Percentiles rank a stretch among this genome's conserved stretches.
phyloP scores from a whole-genome alignment of 2,113 vertebrate species.

The Epinephelus moara region DNA sequence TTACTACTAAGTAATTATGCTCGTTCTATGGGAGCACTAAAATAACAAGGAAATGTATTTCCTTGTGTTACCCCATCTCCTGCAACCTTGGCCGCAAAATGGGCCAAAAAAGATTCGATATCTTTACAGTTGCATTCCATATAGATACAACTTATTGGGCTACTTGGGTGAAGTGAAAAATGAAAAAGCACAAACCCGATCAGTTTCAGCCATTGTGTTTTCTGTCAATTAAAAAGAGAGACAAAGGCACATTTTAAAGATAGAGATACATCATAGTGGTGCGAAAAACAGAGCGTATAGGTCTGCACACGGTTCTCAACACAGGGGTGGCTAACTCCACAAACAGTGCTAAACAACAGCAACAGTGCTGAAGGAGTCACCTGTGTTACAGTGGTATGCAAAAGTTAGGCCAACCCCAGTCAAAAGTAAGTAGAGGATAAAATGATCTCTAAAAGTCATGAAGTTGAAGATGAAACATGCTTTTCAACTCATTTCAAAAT shows the following conservation, averaged over 20 bases:
- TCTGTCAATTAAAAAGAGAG: slow-evolving; percentile 75
- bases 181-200: slow-evolving; percentile 52
- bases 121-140: background rate
- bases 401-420: no score
- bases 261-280: background rate
- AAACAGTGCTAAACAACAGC: no score
- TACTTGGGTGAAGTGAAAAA: background rate
- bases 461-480: no score
- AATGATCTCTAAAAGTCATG: no score
- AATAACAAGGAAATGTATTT: background rate
- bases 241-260: background rate
- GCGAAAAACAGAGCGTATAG: no score
- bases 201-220: slow-evolving; percentile 80
- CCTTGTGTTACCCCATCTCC: background rate
- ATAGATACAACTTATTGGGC: background rate
- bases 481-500: no score
- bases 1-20: background rate
- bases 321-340: no score
- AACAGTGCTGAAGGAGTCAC: no score
- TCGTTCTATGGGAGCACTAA: background rate
- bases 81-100: no score
- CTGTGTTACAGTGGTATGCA: no score
- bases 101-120: background rate
- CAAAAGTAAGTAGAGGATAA: no score
- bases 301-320: no score